These are phyloP conservation scores for Hippocampus abdominalis DNA, from an alignment of 2,113 vertebrate species.

Conservation along the genomic window DNA sequence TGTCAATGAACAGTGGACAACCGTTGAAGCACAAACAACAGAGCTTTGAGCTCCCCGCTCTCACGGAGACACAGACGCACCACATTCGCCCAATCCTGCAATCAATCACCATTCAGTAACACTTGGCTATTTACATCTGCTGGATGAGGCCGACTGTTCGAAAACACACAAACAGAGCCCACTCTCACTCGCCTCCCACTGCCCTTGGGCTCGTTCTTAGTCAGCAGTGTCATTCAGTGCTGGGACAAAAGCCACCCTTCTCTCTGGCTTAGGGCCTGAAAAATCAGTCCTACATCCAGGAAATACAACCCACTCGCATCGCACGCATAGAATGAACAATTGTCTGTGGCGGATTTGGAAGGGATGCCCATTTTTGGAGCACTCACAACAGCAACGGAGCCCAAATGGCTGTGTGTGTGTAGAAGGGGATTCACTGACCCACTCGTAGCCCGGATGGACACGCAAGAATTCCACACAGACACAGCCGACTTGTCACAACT, in stretches of 20 bases:
- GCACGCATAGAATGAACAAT: slow-evolving; percentile 66
- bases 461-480: slow-evolving; percentile 35
- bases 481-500: slow-evolving; percentile 50
- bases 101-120: slow-evolving; percentile 33
- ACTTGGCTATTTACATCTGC: slow-evolving; percentile 56
- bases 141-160: slow-evolving; percentile 54
- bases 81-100: slow-evolving; percentile 30
- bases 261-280: slow-evolving; percentile 70
- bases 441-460: slow-evolving; percentile 49
- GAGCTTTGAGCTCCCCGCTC: slow-evolving; percentile 29
- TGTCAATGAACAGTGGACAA: slow-evolving; percentile 34
- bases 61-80: slow-evolving; percentile 29
- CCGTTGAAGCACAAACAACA: slow-evolving; percentile 34
- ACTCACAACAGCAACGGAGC: slow-evolving; percentile 54
- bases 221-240: slow-evolving; percentile 68
- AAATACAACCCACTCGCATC: slow-evolving; percentile 67
- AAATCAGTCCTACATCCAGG: slow-evolving; percentile 72
- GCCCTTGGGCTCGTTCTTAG: slow-evolving; percentile 46
- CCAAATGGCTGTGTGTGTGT: slow-evolving; percentile 38
- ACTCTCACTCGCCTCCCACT: slow-evolving; percentile 45
- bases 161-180: slow-evolving; percentile 51
- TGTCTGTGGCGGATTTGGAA: slow-evolving; percentile 74
- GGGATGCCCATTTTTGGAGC: slow-evolving; percentile 72
- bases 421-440: slow-evolving; percentile 47
- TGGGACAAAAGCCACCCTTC: slow-evolving; percentile 73